A percentile compares a stretch with the other conserved stretches of the same genome.
phyloP scores from a whole-genome alignment of 2,113 vertebrate species.

The Anguilla rostrata region DNA sequence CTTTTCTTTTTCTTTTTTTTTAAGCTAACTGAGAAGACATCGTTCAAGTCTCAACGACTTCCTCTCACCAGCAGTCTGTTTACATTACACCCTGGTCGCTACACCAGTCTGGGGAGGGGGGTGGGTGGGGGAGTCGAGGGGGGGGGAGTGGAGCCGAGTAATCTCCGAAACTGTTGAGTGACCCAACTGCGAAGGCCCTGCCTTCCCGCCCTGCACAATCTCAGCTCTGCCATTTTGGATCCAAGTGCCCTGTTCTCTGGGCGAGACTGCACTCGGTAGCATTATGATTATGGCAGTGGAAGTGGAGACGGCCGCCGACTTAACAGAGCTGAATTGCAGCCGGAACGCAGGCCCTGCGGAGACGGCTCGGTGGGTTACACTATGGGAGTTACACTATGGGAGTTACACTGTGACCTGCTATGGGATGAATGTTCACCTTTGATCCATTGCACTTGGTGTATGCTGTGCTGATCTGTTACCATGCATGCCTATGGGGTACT shows the following conservation, averaged over 20 bases:
- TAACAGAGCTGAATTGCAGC: neutral
- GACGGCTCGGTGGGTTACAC: neutral
- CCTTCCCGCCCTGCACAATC: slow-evolving; percentile 1
- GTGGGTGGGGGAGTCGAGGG: neutral
- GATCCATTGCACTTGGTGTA: slow-evolving; percentile 3
- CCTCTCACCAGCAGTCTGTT: slow-evolving; percentile 4
- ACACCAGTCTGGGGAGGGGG: neutral
- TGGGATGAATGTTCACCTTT: neutral
- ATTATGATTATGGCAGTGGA: neutral
- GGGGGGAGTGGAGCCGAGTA: neutral
- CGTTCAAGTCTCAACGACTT: neutral
- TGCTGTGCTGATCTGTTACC: neutral
- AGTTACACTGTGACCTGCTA: slow-evolving; percentile 21
- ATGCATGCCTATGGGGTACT: neutral
- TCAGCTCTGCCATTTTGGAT: slow-evolving; percentile 4
- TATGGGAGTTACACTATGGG: neutral
- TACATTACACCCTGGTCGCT: slow-evolving; percentile 9
- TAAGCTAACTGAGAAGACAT: neutral
- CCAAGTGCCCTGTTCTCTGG: slow-evolving; percentile 14
- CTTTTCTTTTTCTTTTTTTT: neutral
- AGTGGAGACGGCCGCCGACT: neutral
- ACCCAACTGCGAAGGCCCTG: neutral
- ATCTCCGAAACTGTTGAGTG: neutral
- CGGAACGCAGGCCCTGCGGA: neutral
- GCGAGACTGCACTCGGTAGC: neutral